These are phyloP conservation scores for Crotalus tigris DNA, from an alignment of 2,113 vertebrate genomes.

Conservation along the genomic window DNA sequence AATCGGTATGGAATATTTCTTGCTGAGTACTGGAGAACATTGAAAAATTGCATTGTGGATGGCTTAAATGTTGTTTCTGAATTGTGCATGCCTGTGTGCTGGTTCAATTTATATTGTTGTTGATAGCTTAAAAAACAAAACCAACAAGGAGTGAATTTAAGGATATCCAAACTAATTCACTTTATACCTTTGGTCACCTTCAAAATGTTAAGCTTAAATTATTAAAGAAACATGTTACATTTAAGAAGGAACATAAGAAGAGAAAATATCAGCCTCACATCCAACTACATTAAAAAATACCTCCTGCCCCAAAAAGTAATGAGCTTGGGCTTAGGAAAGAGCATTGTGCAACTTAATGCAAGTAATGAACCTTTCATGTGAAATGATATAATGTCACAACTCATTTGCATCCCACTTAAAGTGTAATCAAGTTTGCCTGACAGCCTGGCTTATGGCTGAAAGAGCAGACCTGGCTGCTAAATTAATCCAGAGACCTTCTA, in stretches of 20 bases:
- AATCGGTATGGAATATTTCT: neutral
- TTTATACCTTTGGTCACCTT: slow-evolving; percentile 56
- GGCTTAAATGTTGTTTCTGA: neutral
- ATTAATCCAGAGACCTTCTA: slow-evolving; percentile 75
- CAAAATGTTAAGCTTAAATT: slow-evolving; percentile 52
- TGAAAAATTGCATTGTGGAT: slow-evolving; percentile 11
- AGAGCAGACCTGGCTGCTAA: slow-evolving; percentile 78
- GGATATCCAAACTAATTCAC: slow-evolving; percentile 26
- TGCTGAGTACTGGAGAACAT: slow-evolving; percentile 5
- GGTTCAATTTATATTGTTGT: neutral
- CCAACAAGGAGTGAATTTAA: neutral
- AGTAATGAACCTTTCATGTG: slow-evolving; percentile 82
- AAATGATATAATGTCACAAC: slow-evolving; percentile 83
- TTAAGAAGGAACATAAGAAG: slow-evolving; percentile 52
- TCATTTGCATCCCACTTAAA: slow-evolving; percentile 84
- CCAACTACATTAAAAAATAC: slow-evolving; percentile 50
- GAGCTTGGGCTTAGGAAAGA: slow-evolving; percentile 61
- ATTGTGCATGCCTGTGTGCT: neutral
- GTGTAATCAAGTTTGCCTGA: slow-evolving; percentile 81
- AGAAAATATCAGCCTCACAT: slow-evolving; percentile 58
- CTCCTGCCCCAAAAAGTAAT: slow-evolving; percentile 55
- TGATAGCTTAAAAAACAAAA: neutral
- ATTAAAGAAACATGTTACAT: slow-evolving; percentile 47
- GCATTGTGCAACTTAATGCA: slow-evolving; percentile 71
- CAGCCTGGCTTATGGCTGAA: slow-evolving; percentile 75